Conservation (phyloP, 1,140 invertebrate genomes). For the Homarus americanus region DNA sequence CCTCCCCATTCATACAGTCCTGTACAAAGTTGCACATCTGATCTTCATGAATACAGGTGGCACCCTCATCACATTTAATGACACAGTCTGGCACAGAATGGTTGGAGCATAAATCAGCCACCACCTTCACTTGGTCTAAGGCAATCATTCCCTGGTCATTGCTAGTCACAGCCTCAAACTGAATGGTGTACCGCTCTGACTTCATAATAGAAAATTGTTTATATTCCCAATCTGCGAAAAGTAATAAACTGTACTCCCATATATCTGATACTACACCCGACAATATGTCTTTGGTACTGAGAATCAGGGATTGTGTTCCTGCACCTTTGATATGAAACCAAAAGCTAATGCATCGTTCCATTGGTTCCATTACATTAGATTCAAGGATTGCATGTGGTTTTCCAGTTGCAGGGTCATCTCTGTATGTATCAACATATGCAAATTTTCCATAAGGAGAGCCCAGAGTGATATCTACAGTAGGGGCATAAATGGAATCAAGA, state of each 20-base stretch:
- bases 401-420: not conserved
- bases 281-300: constrained; percentile 23
- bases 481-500: constrained; percentile 40
- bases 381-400: constrained; percentile 26
- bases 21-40: constrained; percentile 63
- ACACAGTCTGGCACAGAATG: constrained; percentile 49
- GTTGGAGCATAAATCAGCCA: constrained; percentile 23
- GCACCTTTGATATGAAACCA: constrained; percentile 58
- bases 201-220: constrained; percentile 24
- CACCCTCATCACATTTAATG: constrained; percentile 41
- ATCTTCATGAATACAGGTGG: constrained; percentile 44
- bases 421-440: constrained; percentile 54
- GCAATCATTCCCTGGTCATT: constrained; percentile 47
- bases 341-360: constrained; percentile 42
- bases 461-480: constrained; percentile 53
- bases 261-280: not conserved
- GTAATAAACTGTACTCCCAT: not conserved
- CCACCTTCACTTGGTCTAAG: constrained; percentile 49
- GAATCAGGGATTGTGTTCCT: constrained; percentile 4
- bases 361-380: constrained; percentile 33
- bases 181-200: constrained; percentile 5
- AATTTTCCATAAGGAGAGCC: constrained; percentile 47
- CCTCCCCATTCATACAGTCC: constrained; percentile 46
- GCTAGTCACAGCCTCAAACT: constrained; percentile 34
- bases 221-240: constrained; percentile 53